A percentile compares a stretch with the other conserved stretches of the same genome.
Conservation (phyloP, 2,797 vertebrate species). For the Amniataba percoides region DNA sequence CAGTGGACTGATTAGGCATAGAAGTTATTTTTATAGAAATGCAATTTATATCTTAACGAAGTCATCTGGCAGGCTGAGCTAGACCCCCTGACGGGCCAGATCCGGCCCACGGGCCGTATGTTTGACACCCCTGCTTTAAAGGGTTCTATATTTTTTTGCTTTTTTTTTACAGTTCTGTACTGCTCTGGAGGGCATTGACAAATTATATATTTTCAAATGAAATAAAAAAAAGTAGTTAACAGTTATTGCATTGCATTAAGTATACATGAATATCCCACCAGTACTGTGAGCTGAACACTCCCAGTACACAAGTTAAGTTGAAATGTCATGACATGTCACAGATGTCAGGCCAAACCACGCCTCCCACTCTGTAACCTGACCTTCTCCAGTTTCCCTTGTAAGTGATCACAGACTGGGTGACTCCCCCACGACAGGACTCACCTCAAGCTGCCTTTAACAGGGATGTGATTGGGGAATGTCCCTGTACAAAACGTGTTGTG, state of each 20-base stretch:
- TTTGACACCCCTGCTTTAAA: too few species aligned
- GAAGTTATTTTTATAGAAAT: too few species aligned
- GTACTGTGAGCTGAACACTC: background rate
- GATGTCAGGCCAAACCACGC: slow-evolving; percentile 59
- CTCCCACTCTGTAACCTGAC: slow-evolving; percentile 61
- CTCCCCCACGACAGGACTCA: slow-evolving; percentile 68
- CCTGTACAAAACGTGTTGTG: background rate
- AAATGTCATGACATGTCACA: background rate
- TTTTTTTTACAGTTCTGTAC: too few species aligned
- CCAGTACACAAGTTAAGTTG: background rate
- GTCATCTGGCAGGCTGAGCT: too few species aligned
- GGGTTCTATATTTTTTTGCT: too few species aligned
- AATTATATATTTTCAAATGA: too few species aligned
- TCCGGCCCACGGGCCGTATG: too few species aligned
- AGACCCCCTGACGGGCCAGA: too few species aligned
- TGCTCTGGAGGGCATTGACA: too few species aligned
- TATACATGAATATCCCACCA: background rate
- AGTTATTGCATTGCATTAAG: background rate
- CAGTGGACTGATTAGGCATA: too few species aligned
- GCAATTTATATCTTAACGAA: too few species aligned
- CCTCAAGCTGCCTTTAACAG: slow-evolving; percentile 56
- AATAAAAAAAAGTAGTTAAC: background rate
- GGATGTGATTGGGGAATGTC: background rate
- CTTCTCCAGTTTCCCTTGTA: slow-evolving; percentile 78
- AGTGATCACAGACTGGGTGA: slow-evolving; percentile 66